Base-by-base conservation (phyloP, 2,888 invertebrate species). In the Plutella xylostella region DNA sequence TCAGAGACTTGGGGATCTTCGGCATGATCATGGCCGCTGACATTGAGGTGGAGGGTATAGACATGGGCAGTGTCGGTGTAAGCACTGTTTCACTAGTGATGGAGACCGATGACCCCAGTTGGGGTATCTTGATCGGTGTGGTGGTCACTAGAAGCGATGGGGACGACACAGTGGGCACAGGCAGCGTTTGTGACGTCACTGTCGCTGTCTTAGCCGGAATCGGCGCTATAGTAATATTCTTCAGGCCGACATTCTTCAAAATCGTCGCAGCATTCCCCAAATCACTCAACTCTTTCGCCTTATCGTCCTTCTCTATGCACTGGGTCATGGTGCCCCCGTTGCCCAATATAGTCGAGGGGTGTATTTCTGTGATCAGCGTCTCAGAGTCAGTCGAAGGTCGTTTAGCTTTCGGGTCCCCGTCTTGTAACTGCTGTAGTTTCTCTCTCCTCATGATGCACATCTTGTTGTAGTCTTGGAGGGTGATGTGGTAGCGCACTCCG, bases 1-100 rank as follows among this genome's bases (percentile, higher is more conserved):
- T 93, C 54, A 93, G 68, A 2, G 92, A 91, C 67, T 90, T 92
- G 21, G 93, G 93, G 63, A 93, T 92, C 72, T 91, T 92, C 41
- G 92, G 92, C 80, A 93, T 77, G 44, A 88, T 74, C 65, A 76
- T 62, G 45, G 69, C 67, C 18, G 61, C 49, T 38, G 57, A 48
- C 1, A 56, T 64, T 1, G 72, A 55, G 3, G 61, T 54, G 54
- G 80, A 65, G 3, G 63, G 58, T 39, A 68, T 61, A 22, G 60
- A 54, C 12, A 69, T 43, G 0, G 70, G 63, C 7, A 61, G 28
- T 33, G 53, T 60, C 0, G 68, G 60, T 0, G 65, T 58, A 2
- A 68, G 46, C 0, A 66, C 51, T 0, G 71, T 59, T 42, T 79
- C 80, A 28, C 68, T 69, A 0, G 73, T 70, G 5, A 77, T 71